A percentile compares a stretch with the other conserved stretches of the same genome.
These are phyloP conservation scores for Brassicogethes aeneus DNA, from an alignment of 2,888 invertebrate species.

Conservation along the genomic window DNA sequence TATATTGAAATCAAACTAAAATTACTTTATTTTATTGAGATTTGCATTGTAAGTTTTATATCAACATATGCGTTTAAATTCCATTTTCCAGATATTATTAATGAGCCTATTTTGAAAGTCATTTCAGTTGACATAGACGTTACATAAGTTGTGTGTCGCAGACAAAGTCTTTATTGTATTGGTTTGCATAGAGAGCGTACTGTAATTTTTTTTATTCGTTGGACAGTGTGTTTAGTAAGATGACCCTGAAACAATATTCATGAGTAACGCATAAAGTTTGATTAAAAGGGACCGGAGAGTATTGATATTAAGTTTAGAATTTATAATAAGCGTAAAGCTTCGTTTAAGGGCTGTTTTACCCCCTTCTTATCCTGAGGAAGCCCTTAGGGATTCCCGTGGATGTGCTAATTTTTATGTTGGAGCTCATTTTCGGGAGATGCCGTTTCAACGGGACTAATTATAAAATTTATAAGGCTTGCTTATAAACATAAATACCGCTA, in stretches of 20 bases:
- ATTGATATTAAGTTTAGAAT: not conserved
- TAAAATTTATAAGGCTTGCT: constrained; percentile 32
- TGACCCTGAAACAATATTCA: constrained; percentile 25
- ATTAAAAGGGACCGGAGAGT: not conserved
- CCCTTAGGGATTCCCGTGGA: constrained; percentile 24
- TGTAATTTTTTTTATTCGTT: constrained; percentile 25
- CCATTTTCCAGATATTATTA: no score
- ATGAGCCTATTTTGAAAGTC: constrained; percentile 16
- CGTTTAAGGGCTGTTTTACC: constrained; percentile 8
- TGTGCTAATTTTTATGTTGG: constrained; percentile 32
- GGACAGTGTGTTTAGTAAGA: constrained; percentile 25
- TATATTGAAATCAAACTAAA: no score
- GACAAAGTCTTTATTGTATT: constrained; percentile 30
- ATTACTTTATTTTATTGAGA: no score
- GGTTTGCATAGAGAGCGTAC: constrained; percentile 27
- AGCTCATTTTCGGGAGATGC: constrained; percentile 22
- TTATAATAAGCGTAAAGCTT: not conserved
- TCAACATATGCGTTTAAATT: no score
- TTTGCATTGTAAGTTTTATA: no score
- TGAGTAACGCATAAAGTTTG: not conserved
- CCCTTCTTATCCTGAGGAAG: constrained; percentile 21
- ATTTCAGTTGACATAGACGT: constrained; percentile 25
- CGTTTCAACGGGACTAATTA: constrained; percentile 31
- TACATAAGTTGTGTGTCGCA: constrained; percentile 26
- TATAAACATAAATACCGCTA: constrained; percentile 27